Evolutionary conservation across 2,797 vertebrate genomes (phyloP).

Genomic region (Lutjanus campechanus): DNA sequence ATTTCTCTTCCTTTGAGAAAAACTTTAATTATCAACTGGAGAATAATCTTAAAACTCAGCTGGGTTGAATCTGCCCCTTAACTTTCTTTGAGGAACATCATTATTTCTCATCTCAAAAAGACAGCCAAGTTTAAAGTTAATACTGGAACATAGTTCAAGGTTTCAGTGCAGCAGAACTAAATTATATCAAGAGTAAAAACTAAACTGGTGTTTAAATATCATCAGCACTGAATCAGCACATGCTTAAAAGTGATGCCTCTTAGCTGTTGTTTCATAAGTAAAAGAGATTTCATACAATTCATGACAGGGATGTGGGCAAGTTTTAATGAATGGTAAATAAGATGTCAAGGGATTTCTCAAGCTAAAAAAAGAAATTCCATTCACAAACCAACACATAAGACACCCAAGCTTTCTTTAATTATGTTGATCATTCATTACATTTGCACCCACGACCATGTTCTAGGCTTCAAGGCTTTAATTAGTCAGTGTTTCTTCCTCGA

Average conservation of each 20-base stretch:
- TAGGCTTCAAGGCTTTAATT: conserved; percentile 44
- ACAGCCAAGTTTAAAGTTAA: too few species aligned
- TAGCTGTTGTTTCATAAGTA: not conserved
- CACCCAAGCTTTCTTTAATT: conserved; percentile 16
- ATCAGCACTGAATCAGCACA: not conserved
- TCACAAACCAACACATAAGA: not conserved
- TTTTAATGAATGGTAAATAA: conserved; percentile 6
- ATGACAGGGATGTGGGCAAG: not conserved
- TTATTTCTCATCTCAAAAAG: too few species aligned
- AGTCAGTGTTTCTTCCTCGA: conserved; percentile 18
- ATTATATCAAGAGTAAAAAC: too few species aligned
- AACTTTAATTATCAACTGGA: too few species aligned
- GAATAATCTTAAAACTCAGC: too few species aligned
- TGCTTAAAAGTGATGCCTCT: conserved; percentile 15
- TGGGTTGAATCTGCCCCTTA: too few species aligned
- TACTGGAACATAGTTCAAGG: too few species aligned
- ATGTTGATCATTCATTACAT: conserved; percentile 24
- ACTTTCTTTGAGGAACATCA: too few species aligned
- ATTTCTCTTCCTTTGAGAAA: too few species aligned
- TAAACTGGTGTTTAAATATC: too few species aligned
- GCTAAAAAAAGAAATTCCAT: conserved; percentile 14
- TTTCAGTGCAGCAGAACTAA: too few species aligned
- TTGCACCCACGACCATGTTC: not conserved
- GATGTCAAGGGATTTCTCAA: not conserved
- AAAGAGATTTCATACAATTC: not conserved